phyloP scores from a whole-genome alignment of 2,888 invertebrate genomes.

The Vesta saturnalis region DNA sequence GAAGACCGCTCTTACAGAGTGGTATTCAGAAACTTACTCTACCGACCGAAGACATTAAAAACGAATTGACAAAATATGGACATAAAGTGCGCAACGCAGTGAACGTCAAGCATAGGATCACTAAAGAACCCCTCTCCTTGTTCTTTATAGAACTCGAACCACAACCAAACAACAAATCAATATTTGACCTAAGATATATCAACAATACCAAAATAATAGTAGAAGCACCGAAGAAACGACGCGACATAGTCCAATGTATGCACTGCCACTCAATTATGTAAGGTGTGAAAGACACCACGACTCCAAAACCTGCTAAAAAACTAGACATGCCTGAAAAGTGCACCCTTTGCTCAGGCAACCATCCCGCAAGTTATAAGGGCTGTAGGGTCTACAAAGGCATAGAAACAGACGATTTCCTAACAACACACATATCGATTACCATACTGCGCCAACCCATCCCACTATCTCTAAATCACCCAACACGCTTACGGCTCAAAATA shows the following conservation, averaged over 20 bases:
- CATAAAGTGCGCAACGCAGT: background rate
- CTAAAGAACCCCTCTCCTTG: background rate
- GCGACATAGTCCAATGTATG: constrained; percentile 36
- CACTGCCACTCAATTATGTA: constrained; percentile 41
- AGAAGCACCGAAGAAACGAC: constrained; percentile 30
- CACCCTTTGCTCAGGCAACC: constrained; percentile 28
- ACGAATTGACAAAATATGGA: background rate
- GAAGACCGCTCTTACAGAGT: background rate
- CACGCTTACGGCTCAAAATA: background rate
- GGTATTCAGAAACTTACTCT: background rate
- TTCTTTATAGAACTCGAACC: background rate
- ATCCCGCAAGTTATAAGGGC: constrained; percentile 31
- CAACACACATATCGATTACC: background rate
- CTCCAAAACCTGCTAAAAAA: background rate
- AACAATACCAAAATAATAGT: constrained; percentile 27
- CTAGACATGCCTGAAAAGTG: constrained; percentile 23
- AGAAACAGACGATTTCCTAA: constrained; percentile 9
- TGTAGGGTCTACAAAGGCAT: constrained; percentile 20
- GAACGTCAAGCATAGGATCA: background rate
- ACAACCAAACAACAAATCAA: background rate
- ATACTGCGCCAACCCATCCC: background rate
- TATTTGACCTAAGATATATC: constrained; percentile 10
- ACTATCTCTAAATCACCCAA: background rate
- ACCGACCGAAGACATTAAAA: background rate
- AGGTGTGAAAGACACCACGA: constrained; percentile 34